phyloP scores from a whole-genome alignment of 2,797 vertebrate species.

The Huso huso region DNA sequence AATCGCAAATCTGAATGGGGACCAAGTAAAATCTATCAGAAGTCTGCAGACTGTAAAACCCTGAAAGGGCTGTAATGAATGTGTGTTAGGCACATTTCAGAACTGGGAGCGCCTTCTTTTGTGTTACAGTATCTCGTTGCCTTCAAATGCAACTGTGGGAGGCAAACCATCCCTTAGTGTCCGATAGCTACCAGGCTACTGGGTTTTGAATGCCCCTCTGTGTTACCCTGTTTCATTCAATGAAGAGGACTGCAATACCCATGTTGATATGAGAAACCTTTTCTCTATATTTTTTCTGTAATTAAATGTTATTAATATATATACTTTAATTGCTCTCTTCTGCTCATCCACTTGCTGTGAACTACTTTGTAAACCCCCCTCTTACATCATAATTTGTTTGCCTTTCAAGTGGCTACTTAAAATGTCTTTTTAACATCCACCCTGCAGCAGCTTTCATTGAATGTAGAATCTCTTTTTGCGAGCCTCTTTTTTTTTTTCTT shows the following conservation, averaged over 20 bases:
- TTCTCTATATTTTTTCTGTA: constrained; percentile 16
- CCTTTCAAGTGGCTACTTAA: constrained; percentile 42
- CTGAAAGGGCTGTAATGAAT: not conserved
- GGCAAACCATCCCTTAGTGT: constrained; percentile 1
- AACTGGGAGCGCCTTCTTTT: not conserved
- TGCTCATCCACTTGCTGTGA: too few species aligned
- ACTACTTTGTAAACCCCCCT: constrained; percentile 24
- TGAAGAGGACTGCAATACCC: constrained; percentile 14
- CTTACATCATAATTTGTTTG: constrained; percentile 41
- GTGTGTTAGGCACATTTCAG: not conserved
- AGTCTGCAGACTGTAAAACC: not conserved
- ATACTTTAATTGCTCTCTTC: constrained; percentile 41
- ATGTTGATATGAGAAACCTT: constrained; percentile 22
- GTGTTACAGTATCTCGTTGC: not conserved
- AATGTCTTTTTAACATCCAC: constrained; percentile 34
- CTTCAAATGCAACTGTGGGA: not conserved
- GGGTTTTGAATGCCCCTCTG: constrained; percentile 21
- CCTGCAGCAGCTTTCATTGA: constrained; percentile 31
- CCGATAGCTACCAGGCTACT: constrained; percentile 19
- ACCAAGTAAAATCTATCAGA: not conserved
- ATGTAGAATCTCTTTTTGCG: constrained; percentile 31
- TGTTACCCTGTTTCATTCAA: constrained; percentile 19
- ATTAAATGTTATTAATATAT: constrained; percentile 27
- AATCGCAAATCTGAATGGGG: too few species aligned
- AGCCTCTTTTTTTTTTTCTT: constrained; percentile 39